A percentile compares a stretch with the other conserved stretches of the same genome.
phyloP scores from a whole-genome alignment of 2,797 vertebrate genomes.

The Ctenochaetus hawaiiensis region DNA sequence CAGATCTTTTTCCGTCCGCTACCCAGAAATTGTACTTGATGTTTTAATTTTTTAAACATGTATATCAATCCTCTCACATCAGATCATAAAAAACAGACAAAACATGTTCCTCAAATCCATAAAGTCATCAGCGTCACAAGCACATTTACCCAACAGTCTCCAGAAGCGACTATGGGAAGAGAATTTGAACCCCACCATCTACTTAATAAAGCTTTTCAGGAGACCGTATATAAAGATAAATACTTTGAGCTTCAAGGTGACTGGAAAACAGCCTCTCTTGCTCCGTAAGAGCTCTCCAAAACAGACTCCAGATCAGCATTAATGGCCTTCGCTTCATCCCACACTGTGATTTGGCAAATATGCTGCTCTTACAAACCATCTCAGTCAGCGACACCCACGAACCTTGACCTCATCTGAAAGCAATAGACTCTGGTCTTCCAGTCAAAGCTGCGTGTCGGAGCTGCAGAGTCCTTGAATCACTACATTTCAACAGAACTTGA shows the following conservation, averaged over 20 bases:
- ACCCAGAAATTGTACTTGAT: neutral
- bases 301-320: slow-evolving; percentile 47
- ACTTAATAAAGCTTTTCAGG: slow-evolving; percentile 24
- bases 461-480: slow-evolving; percentile 46
- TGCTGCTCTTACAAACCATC: slow-evolving; percentile 18
- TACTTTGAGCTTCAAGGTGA: slow-evolving; percentile 35
- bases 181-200: slow-evolving; percentile 11
- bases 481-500: slow-evolving; percentile 51
- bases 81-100: neutral
- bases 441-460: slow-evolving; percentile 33
- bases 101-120: neutral
- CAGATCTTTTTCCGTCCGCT: slow-evolving; percentile 43
- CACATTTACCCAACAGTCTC: neutral
- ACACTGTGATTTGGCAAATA: slow-evolving; percentile 56
- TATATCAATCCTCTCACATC: neutral
- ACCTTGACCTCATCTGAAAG: slow-evolving; percentile 59
- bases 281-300: slow-evolving; percentile 44
- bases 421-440: slow-evolving; percentile 36
- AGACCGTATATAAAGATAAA: slow-evolving; percentile 38
- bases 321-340: slow-evolving; percentile 44
- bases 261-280: slow-evolving; percentile 36
- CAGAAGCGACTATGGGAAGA: neutral
- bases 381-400: slow-evolving; percentile 61
- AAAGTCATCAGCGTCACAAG: slow-evolving; percentile 1
- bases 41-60: neutral